phyloP scores from a whole-genome alignment of 2,888 invertebrate species.

The Epirrhoe tristata region DNA sequence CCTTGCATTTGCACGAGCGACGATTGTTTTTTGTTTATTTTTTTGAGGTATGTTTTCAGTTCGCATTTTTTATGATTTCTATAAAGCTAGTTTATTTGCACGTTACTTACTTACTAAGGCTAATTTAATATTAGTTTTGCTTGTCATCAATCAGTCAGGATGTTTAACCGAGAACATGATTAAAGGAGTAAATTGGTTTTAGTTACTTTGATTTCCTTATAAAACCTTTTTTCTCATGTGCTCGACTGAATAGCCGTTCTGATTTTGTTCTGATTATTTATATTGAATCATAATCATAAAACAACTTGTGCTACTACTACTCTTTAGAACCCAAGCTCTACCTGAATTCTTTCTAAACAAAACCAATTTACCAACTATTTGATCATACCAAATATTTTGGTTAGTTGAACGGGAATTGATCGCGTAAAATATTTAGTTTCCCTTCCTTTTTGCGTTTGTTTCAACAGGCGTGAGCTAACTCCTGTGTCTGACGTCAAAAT shows the following conservation, averaged over 20 bases:
- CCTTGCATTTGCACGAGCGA: conserved; percentile 74
- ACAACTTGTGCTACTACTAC: too few relatives aligned
- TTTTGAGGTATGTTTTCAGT: conserved; percentile 75
- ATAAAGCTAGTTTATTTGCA: conserved; percentile 16
- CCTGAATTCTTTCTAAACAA: too few relatives aligned
- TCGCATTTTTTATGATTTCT: conserved; percentile 45
- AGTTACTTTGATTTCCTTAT: background rate
- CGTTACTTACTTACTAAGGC: background rate
- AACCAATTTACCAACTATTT: too few relatives aligned
- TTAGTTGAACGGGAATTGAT: background rate
- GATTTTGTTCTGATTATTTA: too few relatives aligned
- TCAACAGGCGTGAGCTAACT: too few relatives aligned
- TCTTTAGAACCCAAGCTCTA: too few relatives aligned
- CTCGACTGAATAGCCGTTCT: background rate
- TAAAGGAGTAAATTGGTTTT: background rate
- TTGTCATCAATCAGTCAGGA: background rate
- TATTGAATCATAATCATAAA: too few relatives aligned
- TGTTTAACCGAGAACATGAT: background rate
- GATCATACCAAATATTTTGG: background rate
- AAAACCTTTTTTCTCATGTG: background rate
- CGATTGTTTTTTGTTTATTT: conserved; percentile 63
- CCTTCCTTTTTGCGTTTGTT: too few relatives aligned
- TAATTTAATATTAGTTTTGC: conserved; percentile 7
- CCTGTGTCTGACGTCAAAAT: too few relatives aligned
- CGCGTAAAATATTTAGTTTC: background rate